Base-by-base conservation (phyloP, 2,888 invertebrate species). In the Drosophila testacea region DNA sequence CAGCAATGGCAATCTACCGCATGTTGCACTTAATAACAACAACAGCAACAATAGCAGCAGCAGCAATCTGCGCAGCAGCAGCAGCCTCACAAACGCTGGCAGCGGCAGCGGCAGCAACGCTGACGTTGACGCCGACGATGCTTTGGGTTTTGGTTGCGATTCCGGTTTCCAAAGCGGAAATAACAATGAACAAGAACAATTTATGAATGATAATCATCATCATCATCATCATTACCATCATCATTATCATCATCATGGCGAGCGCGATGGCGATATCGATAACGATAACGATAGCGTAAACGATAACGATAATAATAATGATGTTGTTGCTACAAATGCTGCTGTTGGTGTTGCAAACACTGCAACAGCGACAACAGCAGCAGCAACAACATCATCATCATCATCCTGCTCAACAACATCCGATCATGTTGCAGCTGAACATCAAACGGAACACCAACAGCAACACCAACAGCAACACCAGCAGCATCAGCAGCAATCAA, bases 141-240 rank as follows among this genome's bases (percentile, higher is more conserved):
- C 79, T 48, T 67, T 73, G 56, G 71, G 69, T 56, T 77, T 81
- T 67, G 74, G 64, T 60, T 77, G 83, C 71, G 86, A 83, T 88
- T 81, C 88, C 88, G 85, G 88, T 88, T 88, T 86, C 57, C 83
- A 76, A 83, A 75, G 86, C 88, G 86, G 88, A 83, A 86, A 80
- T 85, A 80, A 75, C 75, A 84, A 80, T 75, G 81, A 84, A 64
- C 77, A 79, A 79, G 81, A 83, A 81, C 82, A 87, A 73, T 84
- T 84, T 84, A 76, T 74, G 67, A 80, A 85, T 64, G 79, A 84
- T 71, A 73, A 87, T 57, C 78, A 88, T 64, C 85, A 88, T 60
- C 88, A 87, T 52, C 82, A 86, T 55, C 85, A 85, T 60, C 85
- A 88, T 73, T 73, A 76, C 61, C 81, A 89, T 76, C 86, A 83